These are phyloP conservation scores for Cotesia congregata DNA, from an alignment of 2,888 invertebrate species.

Conservation along the genomic window DNA sequence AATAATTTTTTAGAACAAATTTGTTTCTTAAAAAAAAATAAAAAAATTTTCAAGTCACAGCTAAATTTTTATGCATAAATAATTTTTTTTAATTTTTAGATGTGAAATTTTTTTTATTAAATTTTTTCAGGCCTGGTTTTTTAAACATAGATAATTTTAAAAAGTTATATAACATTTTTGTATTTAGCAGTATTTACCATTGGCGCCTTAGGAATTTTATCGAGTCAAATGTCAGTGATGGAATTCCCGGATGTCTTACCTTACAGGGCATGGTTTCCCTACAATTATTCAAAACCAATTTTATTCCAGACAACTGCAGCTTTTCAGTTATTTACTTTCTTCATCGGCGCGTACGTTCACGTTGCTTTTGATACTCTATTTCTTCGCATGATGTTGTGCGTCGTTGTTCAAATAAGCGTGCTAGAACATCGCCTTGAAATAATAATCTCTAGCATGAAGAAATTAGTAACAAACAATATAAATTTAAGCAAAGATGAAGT, in stretches of 20 bases:
- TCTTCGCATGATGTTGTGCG: not conserved
- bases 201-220: not conserved
- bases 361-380: not conserved
- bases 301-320: not conserved
- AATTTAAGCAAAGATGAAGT: not conserved
- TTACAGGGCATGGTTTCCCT: slow-evolving; percentile 1
- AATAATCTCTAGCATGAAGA: not conserved
- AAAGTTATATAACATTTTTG: not conserved
- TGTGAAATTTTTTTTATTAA: not conserved
- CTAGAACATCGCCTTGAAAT: not conserved
- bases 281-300: not conserved
- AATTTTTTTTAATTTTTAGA: no score
- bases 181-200: not conserved
- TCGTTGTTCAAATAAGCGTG: not conserved
- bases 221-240: not conserved
- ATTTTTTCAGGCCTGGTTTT: not conserved
- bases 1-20: no score
- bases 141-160: not conserved
- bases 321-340: not conserved
- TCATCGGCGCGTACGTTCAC: not conserved
- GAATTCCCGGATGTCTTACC: not conserved
- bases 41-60: no score
- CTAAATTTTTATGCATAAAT: no score
- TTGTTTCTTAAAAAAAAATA: no score
- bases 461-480: not conserved